Percentiles rank a stretch among this genome's conserved stretches.
Evolutionary conservation across 2,113 vertebrate species (phyloP).

Genomic region (Dryoscopus gambensis): DNA sequence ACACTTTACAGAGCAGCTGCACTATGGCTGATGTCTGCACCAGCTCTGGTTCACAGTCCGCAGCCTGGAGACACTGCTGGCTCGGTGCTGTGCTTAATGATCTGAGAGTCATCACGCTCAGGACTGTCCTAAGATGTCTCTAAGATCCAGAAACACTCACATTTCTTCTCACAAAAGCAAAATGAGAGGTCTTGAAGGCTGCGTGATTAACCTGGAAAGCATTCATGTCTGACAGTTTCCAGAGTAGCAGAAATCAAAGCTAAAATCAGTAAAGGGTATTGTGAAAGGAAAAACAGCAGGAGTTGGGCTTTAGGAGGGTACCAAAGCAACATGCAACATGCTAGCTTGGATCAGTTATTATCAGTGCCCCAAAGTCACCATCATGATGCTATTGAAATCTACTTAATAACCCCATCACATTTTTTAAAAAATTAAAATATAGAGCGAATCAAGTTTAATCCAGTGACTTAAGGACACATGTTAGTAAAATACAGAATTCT

Average conservation of each 20-base stretch:
- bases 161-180: not conserved
- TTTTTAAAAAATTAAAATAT: not conserved
- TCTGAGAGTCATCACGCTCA: not conserved
- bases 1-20: not conserved
- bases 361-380: not conserved
- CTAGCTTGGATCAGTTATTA: not conserved
- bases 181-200: not conserved
- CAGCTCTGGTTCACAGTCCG: not conserved
- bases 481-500: not conserved
- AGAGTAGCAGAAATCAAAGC: not conserved
- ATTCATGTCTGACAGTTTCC: not conserved
- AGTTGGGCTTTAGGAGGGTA: not conserved
- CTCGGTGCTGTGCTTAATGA: not conserved
- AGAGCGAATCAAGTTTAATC: not conserved
- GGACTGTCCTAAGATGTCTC: not conserved
- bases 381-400: not conserved
- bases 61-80: not conserved
- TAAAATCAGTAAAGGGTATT: not conserved
- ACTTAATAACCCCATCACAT: not conserved
- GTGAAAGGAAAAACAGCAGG: not conserved
- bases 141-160: not conserved
- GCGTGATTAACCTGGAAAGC: not conserved
- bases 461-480: not conserved
- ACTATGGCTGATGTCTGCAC: not conserved
- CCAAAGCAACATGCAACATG: not conserved